A percentile compares a stretch with the other conserved stretches of the same genome.
Conservation (phyloP, 2,113 vertebrate genomes). For the Stomatorhinus ivindoensis region DNA sequence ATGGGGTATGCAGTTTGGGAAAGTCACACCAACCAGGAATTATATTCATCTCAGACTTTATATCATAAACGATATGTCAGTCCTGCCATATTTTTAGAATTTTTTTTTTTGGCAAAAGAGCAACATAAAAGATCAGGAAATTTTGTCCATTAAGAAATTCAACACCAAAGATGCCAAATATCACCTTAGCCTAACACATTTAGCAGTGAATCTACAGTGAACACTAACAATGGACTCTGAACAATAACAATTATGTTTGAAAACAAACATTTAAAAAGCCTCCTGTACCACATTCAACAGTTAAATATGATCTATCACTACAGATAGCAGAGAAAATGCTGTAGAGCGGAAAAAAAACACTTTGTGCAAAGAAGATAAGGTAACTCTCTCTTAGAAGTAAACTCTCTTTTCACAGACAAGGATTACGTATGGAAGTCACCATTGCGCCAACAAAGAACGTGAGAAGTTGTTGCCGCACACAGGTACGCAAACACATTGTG, state of each 20-base stretch:
- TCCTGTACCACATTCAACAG: conserved; percentile 48
- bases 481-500: conserved; percentile 47
- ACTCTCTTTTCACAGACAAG: conserved; percentile 47
- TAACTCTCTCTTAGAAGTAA: conserved; percentile 54
- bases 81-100: conserved; percentile 5
- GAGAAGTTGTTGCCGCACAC: conserved; percentile 55
- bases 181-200: conserved; percentile 58
- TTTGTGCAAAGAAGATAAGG: conserved; percentile 67
- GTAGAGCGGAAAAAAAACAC: conserved; percentile 67
- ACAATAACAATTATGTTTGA: conserved; percentile 52
- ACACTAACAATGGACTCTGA: conserved; percentile 54
- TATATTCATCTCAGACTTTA: conserved; percentile 5
- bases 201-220: conserved; percentile 59
- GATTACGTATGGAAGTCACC: conserved; percentile 63
- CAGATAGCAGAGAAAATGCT: conserved; percentile 60
- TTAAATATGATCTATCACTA: conserved; percentile 57
- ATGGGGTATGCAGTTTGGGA: conserved; percentile 19
- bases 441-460: conserved; percentile 68
- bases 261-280: conserved; percentile 58
- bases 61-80: conserved; percentile 11
- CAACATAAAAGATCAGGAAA: conserved; percentile 37
- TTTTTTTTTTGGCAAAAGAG: conserved; percentile 66
- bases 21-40: conserved; percentile 23
- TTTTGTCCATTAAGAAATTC: conserved; percentile 55
- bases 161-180: conserved; percentile 59